These are phyloP conservation scores for Boleophthalmus pectinirostris DNA, from an alignment of 2,113 vertebrate genomes.

Conservation along the genomic window DNA sequence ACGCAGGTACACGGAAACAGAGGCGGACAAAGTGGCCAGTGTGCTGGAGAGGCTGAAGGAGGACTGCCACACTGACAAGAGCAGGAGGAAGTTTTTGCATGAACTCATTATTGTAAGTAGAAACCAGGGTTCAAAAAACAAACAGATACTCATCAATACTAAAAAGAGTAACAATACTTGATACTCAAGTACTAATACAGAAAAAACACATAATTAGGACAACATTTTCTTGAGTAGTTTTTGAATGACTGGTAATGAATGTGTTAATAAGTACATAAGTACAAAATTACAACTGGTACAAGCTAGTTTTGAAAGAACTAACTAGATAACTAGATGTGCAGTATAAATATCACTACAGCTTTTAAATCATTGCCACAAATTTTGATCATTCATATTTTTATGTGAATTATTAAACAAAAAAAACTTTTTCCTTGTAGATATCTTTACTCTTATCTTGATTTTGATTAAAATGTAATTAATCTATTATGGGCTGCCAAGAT, in stretches of 20 bases:
- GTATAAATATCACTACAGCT: not conserved
- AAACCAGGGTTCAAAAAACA: not conserved
- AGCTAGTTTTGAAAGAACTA: no score
- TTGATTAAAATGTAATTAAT: no score
- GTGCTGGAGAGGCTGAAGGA: constrained; percentile 93
- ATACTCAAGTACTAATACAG: not conserved
- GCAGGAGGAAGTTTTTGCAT: constrained; percentile 87
- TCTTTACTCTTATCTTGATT: not conserved
- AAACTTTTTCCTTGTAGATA: not conserved
- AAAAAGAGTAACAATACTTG: no score
- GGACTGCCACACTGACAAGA: constrained; percentile 88
- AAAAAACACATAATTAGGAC: not conserved
- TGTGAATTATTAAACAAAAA: no score
- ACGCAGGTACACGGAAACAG: constrained; percentile 75
- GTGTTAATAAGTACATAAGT: no score
- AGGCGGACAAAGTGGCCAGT: constrained; percentile 87
- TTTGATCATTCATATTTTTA: no score
- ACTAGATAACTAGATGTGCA: not conserved
- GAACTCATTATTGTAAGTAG: constrained; percentile 89
- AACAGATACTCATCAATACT: not conserved
- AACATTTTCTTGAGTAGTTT: not conserved
- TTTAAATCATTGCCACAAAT: not conserved
- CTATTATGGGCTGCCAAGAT: not conserved
- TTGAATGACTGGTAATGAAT: no score
- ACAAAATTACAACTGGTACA: no score